Evolutionary conservation across 2,113 vertebrate genomes (phyloP), one percentile per base, ranked within the genome.

Genomic region (Dolichotis patagonum): DNA sequence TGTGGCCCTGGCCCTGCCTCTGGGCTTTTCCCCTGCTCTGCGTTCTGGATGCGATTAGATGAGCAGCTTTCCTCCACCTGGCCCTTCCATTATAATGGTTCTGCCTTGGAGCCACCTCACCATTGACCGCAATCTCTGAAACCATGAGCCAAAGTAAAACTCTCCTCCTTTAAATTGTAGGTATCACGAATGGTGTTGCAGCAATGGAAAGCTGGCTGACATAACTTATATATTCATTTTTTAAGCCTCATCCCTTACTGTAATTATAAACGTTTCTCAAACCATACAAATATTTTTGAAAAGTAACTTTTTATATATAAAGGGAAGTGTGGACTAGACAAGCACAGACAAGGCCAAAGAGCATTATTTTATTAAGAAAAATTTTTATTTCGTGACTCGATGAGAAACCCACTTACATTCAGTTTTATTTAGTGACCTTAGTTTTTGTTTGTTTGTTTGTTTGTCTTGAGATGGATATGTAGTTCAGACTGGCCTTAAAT

Each of bases 291-390:
- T 82, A 22, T 3, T 89, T 94, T 92, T 54, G 14, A 86, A 90
- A 92, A 83, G 81, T 41, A 78, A 52, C n/a, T 28, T 90, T 92
- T 87, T 84, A 67, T 10, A 26, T 43, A 28, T 75, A 7, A n/a
- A 56, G 10, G n/a, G 35, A 24, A 81, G 12, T 90, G 2, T 84
- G 67, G 22, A 49, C 43, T 56, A 77, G 32, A 19, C 3, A 78
- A 94, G 32, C 46, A 46, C 41, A 77, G 38, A 14, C 3, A 78
- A 94, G 32, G 22, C 73, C 65, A 85, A 85, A 38, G 32, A 92
- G 85, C 75, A 93, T 73, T 3, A 5, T 65, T 92, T 91, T 96
- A 60, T 88, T n/a, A 60, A 90, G 56, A 91, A 26, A 78, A 90
- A 32, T 41, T 90, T 91, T 82, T 35, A 49, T 14, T 35, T 80